These are phyloP conservation scores for Sitophilus oryzae DNA, from an alignment of 1,140 invertebrate species.

Conservation along the genomic window DNA sequence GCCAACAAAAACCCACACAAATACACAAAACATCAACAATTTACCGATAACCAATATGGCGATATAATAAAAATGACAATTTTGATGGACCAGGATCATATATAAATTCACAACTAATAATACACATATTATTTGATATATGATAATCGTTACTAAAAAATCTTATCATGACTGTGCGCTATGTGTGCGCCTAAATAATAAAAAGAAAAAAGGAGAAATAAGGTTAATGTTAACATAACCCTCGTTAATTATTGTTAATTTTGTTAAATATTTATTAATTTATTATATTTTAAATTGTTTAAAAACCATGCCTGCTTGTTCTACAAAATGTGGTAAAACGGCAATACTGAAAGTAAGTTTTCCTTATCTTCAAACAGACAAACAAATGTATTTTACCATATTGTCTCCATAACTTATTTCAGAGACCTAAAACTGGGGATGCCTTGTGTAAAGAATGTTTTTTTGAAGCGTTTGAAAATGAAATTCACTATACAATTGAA, in stretches of 20 bases:
- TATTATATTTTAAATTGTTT: slow-evolving; percentile 22
- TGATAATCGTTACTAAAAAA: too few species aligned
- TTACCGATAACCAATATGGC: slow-evolving; percentile 4
- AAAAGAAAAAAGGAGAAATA: too few species aligned
- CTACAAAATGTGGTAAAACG: slow-evolving; percentile 62
- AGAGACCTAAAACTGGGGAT: slow-evolving; percentile 88
- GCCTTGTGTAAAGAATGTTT: slow-evolving; percentile 94
- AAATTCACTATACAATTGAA: slow-evolving; percentile 92
- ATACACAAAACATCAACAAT: background rate
- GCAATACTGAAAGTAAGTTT: slow-evolving; percentile 62
- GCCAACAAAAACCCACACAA: background rate
- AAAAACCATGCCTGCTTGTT: slow-evolving; percentile 67
- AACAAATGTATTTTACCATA: too few species aligned
- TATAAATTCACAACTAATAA: too few species aligned
- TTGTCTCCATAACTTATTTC: slow-evolving; percentile 36
- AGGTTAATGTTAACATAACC: too few species aligned
- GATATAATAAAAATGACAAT: too few species aligned
- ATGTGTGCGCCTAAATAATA: too few species aligned
- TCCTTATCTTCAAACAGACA: too few species aligned
- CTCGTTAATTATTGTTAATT: too few species aligned
- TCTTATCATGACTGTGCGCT: too few species aligned
- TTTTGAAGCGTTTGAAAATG: slow-evolving; percentile 89
- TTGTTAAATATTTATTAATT: background rate
- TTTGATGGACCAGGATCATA: too few species aligned
- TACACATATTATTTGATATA: too few species aligned